These are phyloP conservation scores for Leucopsar rothschildi DNA, from an alignment of 2,113 vertebrate genomes.

Conservation along the genomic window DNA sequence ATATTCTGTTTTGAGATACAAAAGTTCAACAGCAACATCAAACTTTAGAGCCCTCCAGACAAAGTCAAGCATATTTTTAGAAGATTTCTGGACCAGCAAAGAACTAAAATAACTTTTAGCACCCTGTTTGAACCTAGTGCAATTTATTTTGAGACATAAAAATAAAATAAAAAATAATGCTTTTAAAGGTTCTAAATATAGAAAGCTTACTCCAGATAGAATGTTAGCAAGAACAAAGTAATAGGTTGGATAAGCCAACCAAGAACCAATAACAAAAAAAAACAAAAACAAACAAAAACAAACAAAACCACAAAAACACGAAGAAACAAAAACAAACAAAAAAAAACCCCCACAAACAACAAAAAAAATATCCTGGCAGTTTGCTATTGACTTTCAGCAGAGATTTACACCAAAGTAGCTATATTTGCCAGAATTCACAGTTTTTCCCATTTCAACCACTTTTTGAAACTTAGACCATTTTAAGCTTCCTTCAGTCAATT, in stretches of 20 bases:
- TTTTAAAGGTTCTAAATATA: not conserved
- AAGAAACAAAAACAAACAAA: too few relatives aligned
- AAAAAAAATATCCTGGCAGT: not conserved
- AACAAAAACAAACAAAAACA: not conserved
- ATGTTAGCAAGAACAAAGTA: not conserved
- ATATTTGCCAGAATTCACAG: not conserved
- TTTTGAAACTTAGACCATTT: not conserved
- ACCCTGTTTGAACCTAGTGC: not conserved
- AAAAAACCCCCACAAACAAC: too few relatives aligned
- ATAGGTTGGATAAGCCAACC: not conserved
- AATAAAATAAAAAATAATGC: not conserved
- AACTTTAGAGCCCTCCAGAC: not conserved
- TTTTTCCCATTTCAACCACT: not conserved
- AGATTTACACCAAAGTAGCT: not conserved
- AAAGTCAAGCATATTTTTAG: not conserved
- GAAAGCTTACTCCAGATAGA: not conserved
- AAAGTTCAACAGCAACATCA: not conserved
- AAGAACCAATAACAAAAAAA: not conserved
- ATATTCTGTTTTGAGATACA: not conserved
- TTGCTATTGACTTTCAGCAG: not conserved
- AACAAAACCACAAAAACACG: too few relatives aligned
- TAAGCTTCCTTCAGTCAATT: not conserved
- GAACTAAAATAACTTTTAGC: not conserved
- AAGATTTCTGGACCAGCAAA: not conserved
- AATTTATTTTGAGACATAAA: not conserved